Evolutionary conservation across 2,888 invertebrate species (phyloP), one percentile per base, ranked within the genome.

Genomic region (Chelonus formosanus): DNA sequence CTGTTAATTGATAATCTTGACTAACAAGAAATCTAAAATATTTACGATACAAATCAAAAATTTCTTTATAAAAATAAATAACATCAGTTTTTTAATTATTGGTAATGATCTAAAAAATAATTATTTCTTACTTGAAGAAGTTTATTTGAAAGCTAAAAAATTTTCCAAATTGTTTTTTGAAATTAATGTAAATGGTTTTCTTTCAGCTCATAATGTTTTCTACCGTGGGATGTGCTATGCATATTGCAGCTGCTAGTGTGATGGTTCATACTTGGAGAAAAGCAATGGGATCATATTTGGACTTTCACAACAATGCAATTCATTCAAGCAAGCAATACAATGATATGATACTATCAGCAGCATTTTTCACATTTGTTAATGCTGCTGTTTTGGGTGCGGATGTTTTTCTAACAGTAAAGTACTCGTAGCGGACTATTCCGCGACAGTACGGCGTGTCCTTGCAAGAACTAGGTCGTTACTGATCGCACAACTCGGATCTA

Each of bases 301-400:
- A 84, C 69, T 76, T 83, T 35, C 80, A 84, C 65, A 85, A 85
- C 73, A 85, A 86, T 71, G 84, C 85, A 66, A 81, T 85, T 63
- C 86, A 88, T 72, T 89, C 91, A 7, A 88, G 89, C 79, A 90
- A 90, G 78, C 88, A 88, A 76, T 88, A 90, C 75, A 87, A 90
- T 84, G 90, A 90, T 74, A 89, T 91, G 83, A 85, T 91, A 75
- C 87, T 90, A 69, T 86, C 89, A 2, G 89, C 89, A 1, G 88
- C 89, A 35, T 86, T 90, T 44, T 89, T 90, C 74, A 87, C 90
- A 6, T 87, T 90, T 68, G 78, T 89, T 62, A 88, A 90, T 75
- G 88, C 88, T 0, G 80, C 85, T 0, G 86, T 90, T 7, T 91
- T 90, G 79, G 85, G 89, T 55, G 77, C 87, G 7, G 91, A 91